phyloP scores from a whole-genome alignment of 2,797 vertebrate genomes.

The Loris lydekkerianus region DNA sequence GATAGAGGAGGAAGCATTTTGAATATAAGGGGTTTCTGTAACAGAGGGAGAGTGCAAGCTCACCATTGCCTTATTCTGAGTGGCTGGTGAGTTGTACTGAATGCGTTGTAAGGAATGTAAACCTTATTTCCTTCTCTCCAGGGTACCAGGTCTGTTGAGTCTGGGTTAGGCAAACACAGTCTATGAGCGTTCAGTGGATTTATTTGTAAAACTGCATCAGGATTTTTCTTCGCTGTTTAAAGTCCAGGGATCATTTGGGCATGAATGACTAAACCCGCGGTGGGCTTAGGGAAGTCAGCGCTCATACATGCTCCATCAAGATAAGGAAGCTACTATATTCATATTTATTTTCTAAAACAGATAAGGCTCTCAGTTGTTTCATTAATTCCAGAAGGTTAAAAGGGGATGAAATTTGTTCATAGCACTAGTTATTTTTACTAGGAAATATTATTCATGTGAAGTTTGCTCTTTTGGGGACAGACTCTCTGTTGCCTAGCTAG shows the following conservation, averaged over 20 bases:
- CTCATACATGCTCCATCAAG: slow-evolving; percentile 25
- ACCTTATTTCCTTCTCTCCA: slow-evolving; percentile 28
- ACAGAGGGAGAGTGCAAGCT: slow-evolving; percentile 1
- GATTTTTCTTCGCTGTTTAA: slow-evolving; percentile 69
- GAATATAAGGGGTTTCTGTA: slow-evolving; percentile 1
- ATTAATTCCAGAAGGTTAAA: slow-evolving; percentile 66
- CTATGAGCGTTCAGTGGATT: slow-evolving; percentile 39
- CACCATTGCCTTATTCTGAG: background rate
- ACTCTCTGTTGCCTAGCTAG: too few relatives aligned
- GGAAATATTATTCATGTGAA: slow-evolving; percentile 61
- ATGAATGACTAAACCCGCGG: background rate
- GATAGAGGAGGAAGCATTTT: slow-evolving; percentile 52
- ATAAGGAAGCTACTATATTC: slow-evolving; percentile 17
- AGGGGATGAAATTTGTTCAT: slow-evolving; percentile 66
- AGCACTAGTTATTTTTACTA: slow-evolving; percentile 53
- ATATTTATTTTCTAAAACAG: slow-evolving; percentile 65
- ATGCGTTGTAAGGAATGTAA: slow-evolving; percentile 25
- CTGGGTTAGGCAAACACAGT: slow-evolving; percentile 39
- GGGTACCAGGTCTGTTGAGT: slow-evolving; percentile 27
- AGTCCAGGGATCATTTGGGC: slow-evolving; percentile 30
- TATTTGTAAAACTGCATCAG: slow-evolving; percentile 58
- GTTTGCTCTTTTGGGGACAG: too few relatives aligned
- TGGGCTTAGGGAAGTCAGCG: background rate
- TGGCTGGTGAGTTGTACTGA: background rate
- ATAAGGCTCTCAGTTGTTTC: slow-evolving; percentile 35